phyloP scores from a whole-genome alignment of 2,888 invertebrate species.

The Busseola fusca region DNA sequence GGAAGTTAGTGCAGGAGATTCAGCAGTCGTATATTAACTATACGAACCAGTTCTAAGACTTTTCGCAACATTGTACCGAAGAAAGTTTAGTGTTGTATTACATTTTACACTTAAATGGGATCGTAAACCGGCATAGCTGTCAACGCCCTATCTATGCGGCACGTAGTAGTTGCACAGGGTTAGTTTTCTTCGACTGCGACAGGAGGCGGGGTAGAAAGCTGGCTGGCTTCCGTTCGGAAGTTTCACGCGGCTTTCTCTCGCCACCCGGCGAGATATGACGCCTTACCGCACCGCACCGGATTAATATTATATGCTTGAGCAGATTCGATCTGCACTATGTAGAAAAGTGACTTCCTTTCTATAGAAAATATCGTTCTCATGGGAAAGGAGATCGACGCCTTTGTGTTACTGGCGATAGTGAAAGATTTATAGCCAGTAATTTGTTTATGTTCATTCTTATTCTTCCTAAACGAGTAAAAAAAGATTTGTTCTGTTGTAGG shows the following conservation, averaged over 20 bases:
- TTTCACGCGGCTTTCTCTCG: slow-evolving; percentile 87
- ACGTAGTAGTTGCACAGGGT: slow-evolving; percentile 69
- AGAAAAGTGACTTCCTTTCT: slow-evolving; percentile 60
- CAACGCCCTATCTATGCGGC: slow-evolving; percentile 60
- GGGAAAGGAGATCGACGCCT: slow-evolving; percentile 44
- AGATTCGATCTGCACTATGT: slow-evolving; percentile 67
- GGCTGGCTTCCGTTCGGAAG: slow-evolving; percentile 84
- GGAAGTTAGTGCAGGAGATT: slow-evolving; percentile 31
- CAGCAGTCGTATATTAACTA: slow-evolving; percentile 30
- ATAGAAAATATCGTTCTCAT: slow-evolving; percentile 52
- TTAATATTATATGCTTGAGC: slow-evolving; percentile 71
- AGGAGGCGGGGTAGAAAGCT: slow-evolving; percentile 86
- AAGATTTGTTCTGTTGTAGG: slow-evolving; percentile 45
- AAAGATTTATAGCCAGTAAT: slow-evolving; percentile 50
- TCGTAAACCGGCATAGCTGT: slow-evolving; percentile 63
- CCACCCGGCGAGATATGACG: slow-evolving; percentile 72
- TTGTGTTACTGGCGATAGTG: slow-evolving; percentile 40
- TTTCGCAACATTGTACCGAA: slow-evolving; percentile 50
- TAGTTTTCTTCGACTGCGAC: slow-evolving; percentile 76
- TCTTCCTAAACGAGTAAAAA: slow-evolving; percentile 37
- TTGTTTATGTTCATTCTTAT: slow-evolving; percentile 45
- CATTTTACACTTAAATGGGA: slow-evolving; percentile 60
- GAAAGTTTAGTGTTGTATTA: slow-evolving; percentile 59
- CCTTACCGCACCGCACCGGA: slow-evolving; percentile 66
- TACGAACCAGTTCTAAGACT: slow-evolving; percentile 30